Evolutionary conservation across 2,113 vertebrate genomes (phyloP).

Genomic region (Phasianus colchicus): DNA sequence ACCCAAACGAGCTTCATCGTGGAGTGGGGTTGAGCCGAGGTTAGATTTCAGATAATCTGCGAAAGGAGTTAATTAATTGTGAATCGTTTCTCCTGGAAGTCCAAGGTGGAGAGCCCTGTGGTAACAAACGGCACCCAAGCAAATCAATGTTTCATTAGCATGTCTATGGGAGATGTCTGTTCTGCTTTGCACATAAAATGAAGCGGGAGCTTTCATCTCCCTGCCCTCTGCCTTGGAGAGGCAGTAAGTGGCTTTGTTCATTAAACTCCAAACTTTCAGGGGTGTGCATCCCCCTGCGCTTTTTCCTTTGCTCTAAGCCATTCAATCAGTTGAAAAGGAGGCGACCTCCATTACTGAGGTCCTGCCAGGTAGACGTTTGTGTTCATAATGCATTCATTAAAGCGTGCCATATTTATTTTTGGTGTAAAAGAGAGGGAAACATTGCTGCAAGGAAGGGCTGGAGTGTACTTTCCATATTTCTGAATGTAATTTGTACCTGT

Average conservation of each 20-base stretch:
- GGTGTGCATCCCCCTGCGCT: background rate
- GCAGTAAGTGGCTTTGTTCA: slow-evolving; percentile 52
- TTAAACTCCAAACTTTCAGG: slow-evolving; percentile 49
- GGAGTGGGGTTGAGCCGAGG: background rate
- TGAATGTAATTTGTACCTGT: background rate
- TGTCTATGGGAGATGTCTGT: slow-evolving; percentile 89
- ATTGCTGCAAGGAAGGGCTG: background rate
- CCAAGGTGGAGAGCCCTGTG: slow-evolving; percentile 54
- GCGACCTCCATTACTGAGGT: slow-evolving; percentile 6
- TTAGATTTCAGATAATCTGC: slow-evolving; percentile 48
- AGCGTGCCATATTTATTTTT: background rate
- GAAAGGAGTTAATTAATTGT: slow-evolving; percentile 69
- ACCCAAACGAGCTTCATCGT: background rate
- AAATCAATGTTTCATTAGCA: slow-evolving; percentile 88
- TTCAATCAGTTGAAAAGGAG: slow-evolving; percentile 30
- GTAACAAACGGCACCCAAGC: slow-evolving; percentile 71
- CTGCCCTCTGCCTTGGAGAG: slow-evolving; percentile 45
- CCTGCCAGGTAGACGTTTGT: slow-evolving; percentile 41
- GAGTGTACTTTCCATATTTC: background rate
- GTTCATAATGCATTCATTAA: slow-evolving; percentile 14
- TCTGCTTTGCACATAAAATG: slow-evolving; percentile 86
- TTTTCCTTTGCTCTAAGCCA: background rate
- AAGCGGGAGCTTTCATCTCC: slow-evolving; percentile 67
- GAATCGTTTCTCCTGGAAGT: slow-evolving; percentile 61
- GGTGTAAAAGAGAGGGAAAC: background rate